These are phyloP conservation scores for Cephonodes hylas DNA, from an alignment of 2,888 invertebrate genomes.

Conservation along the genomic window DNA sequence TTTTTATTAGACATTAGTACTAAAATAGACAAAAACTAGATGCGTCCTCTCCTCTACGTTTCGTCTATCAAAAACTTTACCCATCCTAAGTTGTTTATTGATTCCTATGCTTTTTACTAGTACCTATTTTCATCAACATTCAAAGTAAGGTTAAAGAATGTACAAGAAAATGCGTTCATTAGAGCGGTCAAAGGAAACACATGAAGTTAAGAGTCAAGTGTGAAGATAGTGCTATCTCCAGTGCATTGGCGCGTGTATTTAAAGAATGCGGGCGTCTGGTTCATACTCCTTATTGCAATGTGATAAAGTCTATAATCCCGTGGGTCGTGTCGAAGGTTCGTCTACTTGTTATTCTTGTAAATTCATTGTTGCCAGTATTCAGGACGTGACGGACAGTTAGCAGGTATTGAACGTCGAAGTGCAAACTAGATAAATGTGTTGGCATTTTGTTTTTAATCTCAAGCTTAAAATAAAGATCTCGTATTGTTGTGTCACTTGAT, in stretches of 20 bases:
- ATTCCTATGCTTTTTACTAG: not conserved
- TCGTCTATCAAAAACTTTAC: not conserved
- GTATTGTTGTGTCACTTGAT: conserved; percentile 9
- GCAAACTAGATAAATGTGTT: conserved; percentile 42
- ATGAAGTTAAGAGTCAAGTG: conserved; percentile 57
- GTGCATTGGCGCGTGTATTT: conserved; percentile 65
- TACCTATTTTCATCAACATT: not conserved
- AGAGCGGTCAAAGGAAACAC: conserved; percentile 12
- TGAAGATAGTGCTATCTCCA: conserved; percentile 62
- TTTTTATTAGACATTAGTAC: too few species aligned
- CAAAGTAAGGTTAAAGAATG: not conserved
- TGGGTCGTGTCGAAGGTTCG: not conserved
- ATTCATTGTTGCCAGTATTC: conserved; percentile 59
- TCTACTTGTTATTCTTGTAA: conserved; percentile 39
- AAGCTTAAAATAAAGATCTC: conserved; percentile 7
- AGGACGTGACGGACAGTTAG: conserved; percentile 68
- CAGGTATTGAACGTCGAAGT: conserved; percentile 39
- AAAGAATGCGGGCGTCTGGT: conserved; percentile 57
- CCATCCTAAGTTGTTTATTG: not conserved
- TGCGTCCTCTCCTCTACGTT: not conserved
- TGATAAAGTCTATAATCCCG: conserved; percentile 28
- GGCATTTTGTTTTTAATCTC: conserved; percentile 31
- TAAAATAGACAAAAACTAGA: too few species aligned
- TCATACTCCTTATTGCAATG: conserved; percentile 25
- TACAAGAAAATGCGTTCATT: conserved; percentile 5